Evolutionary conservation across 2,888 invertebrate species (phyloP).

Genomic region (Ceriagrion tenellum): DNA sequence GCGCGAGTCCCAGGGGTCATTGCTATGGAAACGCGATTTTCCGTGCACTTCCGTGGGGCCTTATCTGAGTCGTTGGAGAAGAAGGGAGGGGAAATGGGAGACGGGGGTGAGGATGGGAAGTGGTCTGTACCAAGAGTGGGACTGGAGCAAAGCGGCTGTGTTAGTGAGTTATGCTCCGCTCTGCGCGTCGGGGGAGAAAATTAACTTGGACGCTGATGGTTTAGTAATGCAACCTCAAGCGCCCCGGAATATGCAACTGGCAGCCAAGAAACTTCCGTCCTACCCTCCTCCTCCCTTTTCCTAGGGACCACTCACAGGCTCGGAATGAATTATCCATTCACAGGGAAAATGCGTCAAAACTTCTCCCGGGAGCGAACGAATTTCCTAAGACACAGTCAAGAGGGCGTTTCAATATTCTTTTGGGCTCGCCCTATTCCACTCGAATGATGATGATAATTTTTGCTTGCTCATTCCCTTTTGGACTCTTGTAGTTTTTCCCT

Average conservation of each 20-base stretch:
- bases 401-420: not conserved
- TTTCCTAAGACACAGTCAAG: not conserved
- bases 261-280: not conserved
- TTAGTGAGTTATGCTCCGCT: not conserved
- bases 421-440: not conserved
- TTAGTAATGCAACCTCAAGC: constrained; percentile 11
- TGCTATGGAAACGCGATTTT: constrained; percentile 12
- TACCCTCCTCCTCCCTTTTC: not conserved
- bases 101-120: too few species aligned
- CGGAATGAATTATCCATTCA: not conserved
- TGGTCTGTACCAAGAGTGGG: not conserved
- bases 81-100: too few species aligned
- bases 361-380: not conserved
- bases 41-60: not conserved
- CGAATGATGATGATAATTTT: not conserved
- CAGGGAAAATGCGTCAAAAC: not conserved
- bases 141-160: not conserved
- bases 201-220: constrained; percentile 44
- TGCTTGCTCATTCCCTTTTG: not conserved
- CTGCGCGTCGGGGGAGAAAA: not conserved
- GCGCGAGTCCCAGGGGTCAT: constrained; percentile 12
- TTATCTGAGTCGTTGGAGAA: not conserved
- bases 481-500: not conserved
- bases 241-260: constrained; percentile 25
- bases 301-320: not conserved